Evolutionary conservation across 2,113 vertebrate genomes (phyloP), one percentile per base, ranked within the genome.

Genomic region (Meleagris gallopavo): DNA sequence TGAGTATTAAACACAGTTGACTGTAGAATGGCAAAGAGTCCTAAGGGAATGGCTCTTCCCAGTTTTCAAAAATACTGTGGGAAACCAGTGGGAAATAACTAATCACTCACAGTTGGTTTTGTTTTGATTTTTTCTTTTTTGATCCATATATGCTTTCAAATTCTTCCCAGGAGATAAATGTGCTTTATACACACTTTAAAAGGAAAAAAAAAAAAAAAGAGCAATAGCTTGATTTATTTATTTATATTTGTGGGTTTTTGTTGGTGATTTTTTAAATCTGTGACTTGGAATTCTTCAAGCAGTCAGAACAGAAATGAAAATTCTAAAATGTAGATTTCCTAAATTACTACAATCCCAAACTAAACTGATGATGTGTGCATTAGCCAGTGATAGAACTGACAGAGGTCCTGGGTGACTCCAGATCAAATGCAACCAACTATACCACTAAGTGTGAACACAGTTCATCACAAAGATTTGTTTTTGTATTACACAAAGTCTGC

Each of bases 1-100:
- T 20, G 61, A 90, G 52, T 86, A 69, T n/a, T 92, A 90, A 92
- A 75, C 40, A 40, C 77, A 32, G 60, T 41, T 64, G 76, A 75
- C 20, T 70, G 45, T 13, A 75, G 34, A 36, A 62, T 11, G 69
- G 40, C 29, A 75, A 36, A 52, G 64, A 43, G 32, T 86, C 88
- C 66, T 69, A 45, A 30, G 69, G 38, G 32, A 84, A 69, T 40
- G 30, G 5, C 61, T 92, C n/a, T 88, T 78, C 11, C 11, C 57
- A 82, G 65, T 46, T 90, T 93, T 62, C 45, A 21, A 70, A 83
- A 91, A 82, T 43, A 21, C 8, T 74, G 3, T 46, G 83, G 46
- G 21, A 80, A 88, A 45, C 15, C 30, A 67, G 32, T 43, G 60
- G 64, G 66, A 95, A 85, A 83, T 48, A 79, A 65, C 36, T 69